phyloP scores from a whole-genome alignment of 2,888 invertebrate species.

The Monopis laevigella region DNA sequence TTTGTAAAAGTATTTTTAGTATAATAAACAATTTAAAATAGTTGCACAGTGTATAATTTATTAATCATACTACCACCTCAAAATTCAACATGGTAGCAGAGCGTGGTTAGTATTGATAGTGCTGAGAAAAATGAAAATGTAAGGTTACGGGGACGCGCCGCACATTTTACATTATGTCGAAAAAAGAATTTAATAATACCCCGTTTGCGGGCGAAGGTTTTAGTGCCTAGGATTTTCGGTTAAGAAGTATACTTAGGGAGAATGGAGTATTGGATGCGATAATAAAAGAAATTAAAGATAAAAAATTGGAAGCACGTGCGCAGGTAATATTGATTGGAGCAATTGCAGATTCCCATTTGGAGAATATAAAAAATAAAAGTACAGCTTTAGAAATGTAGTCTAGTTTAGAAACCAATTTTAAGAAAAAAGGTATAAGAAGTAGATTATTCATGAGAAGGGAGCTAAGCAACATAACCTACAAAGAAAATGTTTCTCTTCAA shows the following conservation, averaged over 20 bases:
- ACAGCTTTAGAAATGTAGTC: background rate
- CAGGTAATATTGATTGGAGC: background rate
- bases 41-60: no score
- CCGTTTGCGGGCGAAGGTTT: background rate
- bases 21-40: no score
- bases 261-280: background rate
- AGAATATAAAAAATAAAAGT: background rate
- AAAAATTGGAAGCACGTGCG: background rate
- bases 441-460: background rate
- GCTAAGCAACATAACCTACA: background rate
- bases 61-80: no score
- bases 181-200: background rate
- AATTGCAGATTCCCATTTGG: background rate
- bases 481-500: background rate
- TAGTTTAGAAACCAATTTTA: slow-evolving; percentile 2
- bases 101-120: no score
- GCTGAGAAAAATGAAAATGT: no score
- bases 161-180: no score
- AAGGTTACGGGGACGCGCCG: no score
- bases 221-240: background rate
- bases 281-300: background rate
- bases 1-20: no score
- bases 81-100: no score
- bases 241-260: background rate
- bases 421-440: slow-evolving; percentile 1